Conservation (phyloP, 2,113 vertebrate genomes). For the Sialia sialis region DNA sequence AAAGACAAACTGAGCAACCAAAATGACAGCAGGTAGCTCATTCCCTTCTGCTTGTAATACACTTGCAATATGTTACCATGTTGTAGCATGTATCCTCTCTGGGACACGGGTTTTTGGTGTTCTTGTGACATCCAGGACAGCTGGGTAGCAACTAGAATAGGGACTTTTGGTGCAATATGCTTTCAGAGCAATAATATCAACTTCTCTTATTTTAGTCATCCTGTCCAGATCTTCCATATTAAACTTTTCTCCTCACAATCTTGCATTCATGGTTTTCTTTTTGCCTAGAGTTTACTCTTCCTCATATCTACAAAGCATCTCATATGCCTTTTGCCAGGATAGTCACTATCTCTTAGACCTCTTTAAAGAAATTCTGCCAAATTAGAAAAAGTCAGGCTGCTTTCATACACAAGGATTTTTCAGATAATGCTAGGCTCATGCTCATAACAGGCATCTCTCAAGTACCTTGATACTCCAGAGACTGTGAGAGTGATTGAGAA, state of each 20-base stretch:
- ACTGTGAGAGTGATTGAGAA: rapidly evolving
- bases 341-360: not conserved
- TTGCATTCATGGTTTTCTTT: not conserved
- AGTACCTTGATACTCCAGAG: not conserved
- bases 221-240: not conserved
- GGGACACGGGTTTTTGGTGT: not conserved
- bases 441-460: not conserved
- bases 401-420: not conserved
- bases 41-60: not conserved
- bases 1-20: not conserved
- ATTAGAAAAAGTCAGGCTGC: not conserved
- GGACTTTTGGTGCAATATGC: not conserved
- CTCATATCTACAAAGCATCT: not conserved
- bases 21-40: not conserved
- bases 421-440: not conserved
- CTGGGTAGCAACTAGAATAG: not conserved
- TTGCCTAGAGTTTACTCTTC: not conserved
- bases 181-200: not conserved
- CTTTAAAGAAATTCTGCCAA: not conserved
- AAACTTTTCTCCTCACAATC: not conserved
- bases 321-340: not conserved
- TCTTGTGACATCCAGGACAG: not conserved
- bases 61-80: rapidly evolving
- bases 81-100: not conserved
- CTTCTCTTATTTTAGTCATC: not conserved